These are phyloP conservation scores for Palythoa grandis DNA, from an alignment of 92 coral and sea anemone genomes.

Conservation along the genomic window DNA sequence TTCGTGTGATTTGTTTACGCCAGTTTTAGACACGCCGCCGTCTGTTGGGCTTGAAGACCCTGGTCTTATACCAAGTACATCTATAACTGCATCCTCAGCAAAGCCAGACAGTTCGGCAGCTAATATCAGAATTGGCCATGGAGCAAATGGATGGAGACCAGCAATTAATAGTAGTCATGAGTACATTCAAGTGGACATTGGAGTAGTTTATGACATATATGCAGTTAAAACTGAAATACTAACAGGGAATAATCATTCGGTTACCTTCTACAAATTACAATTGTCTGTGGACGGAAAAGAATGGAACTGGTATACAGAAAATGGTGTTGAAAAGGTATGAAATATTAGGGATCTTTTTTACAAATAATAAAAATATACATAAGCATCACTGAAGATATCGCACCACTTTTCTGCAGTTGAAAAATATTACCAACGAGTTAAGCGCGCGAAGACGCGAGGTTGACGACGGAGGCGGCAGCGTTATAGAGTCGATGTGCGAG, in stretches of 20 bases:
- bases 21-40: not conserved
- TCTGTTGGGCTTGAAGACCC: not conserved
- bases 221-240: not conserved
- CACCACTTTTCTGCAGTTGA: too few species aligned
- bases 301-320: slow-evolving; percentile 4
- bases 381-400: too few species aligned
- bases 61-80: not conserved
- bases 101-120: not conserved
- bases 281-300: not conserved
- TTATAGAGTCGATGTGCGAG: too few species aligned
- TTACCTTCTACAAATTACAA: not conserved
- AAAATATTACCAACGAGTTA: too few species aligned
- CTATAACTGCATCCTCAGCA: not conserved
- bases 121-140: not conserved
- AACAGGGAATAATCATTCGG: not conserved
- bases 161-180: not conserved
- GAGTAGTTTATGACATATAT: not conserved
- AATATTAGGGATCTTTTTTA: too few species aligned
- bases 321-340: not conserved
- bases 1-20: not conserved
- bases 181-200: not conserved
- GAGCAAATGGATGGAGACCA: not conserved
- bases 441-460: too few species aligned
- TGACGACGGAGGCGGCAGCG: too few species aligned
- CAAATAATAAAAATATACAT: too few species aligned